Percentiles rank a stretch among this genome's conserved stretches.
Conservation (phyloP, 2,113 vertebrate species). For the Melanerpes aurifrons region DNA sequence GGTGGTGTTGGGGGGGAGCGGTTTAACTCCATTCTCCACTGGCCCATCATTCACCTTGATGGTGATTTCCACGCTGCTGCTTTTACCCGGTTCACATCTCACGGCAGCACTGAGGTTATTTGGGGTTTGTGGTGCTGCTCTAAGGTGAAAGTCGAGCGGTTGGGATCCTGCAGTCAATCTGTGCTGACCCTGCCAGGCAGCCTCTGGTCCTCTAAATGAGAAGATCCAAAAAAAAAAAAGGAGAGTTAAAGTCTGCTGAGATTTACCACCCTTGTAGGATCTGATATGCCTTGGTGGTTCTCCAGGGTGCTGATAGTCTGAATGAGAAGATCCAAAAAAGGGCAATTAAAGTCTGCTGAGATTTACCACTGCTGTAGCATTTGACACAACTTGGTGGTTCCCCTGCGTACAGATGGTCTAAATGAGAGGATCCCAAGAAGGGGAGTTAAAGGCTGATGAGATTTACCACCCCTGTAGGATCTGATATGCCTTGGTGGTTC, state of each 20-base stretch:
- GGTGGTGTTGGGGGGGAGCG: too few species aligned
- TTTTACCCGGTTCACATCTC: neutral
- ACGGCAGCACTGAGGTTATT: neutral
- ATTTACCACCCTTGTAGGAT: neutral
- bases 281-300: neutral
- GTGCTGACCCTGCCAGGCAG: neutral
- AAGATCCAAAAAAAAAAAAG: neutral
- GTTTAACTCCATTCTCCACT: neutral
- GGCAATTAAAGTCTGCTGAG: too few species aligned
- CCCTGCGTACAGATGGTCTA: neutral
- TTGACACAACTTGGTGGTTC: neutral
- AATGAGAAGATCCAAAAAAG: neutral
- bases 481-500: neutral
- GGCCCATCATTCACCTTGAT: neutral
- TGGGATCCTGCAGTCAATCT: neutral
- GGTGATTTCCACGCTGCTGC: neutral
- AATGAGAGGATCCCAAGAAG: neutral
- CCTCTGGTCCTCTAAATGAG: neutral
- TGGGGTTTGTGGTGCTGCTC: neutral
- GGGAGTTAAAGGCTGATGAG: neutral
- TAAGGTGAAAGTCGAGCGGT: neutral
- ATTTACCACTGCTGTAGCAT: neutral
- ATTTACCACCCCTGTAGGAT: neutral
- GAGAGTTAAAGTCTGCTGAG: neutral
- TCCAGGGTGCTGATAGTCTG: neutral